phyloP scores from a whole-genome alignment of 2,113 vertebrate genomes.

The Suricata suricatta region DNA sequence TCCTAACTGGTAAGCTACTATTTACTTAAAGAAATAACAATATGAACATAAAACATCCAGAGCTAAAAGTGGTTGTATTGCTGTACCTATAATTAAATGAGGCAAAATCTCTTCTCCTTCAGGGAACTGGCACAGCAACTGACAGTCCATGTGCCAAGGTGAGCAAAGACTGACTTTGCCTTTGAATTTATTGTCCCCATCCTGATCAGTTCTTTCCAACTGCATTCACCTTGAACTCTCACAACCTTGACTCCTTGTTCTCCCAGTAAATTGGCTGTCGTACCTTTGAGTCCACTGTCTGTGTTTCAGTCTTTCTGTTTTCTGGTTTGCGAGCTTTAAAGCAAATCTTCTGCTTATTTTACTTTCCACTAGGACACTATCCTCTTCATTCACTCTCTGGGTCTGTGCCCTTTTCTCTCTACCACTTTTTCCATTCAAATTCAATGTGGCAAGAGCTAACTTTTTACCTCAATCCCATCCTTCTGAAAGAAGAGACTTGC shows the following conservation, averaged over 20 bases:
- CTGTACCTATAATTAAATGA: not conserved
- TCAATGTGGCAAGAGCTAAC: not conserved
- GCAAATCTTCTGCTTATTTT: not conserved
- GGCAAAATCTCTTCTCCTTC: not conserved
- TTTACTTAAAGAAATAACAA: constrained; percentile 5
- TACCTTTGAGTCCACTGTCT: not conserved
- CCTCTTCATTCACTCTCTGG: not conserved
- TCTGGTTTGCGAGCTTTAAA: not conserved
- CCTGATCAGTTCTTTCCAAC: not conserved
- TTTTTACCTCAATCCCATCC: not conserved
- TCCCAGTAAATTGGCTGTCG: not conserved
- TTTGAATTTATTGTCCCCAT: not conserved
- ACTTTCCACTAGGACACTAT: not conserved
- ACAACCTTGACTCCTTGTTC: not conserved
- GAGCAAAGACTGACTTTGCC: not conserved
- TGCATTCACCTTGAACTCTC: not conserved
- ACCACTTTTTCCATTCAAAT: not conserved
- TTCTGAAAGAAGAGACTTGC: not conserved
- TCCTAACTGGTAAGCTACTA: not conserved
- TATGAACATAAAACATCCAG: not conserved
- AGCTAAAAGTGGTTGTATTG: not conserved
- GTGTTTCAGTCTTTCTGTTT: not conserved
- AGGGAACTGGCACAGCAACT: not conserved
- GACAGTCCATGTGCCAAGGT: not conserved
- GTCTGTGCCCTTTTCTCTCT: not conserved